phyloP scores from a whole-genome alignment of 2,113 vertebrate species.

The Microtus richardsoni region DNA sequence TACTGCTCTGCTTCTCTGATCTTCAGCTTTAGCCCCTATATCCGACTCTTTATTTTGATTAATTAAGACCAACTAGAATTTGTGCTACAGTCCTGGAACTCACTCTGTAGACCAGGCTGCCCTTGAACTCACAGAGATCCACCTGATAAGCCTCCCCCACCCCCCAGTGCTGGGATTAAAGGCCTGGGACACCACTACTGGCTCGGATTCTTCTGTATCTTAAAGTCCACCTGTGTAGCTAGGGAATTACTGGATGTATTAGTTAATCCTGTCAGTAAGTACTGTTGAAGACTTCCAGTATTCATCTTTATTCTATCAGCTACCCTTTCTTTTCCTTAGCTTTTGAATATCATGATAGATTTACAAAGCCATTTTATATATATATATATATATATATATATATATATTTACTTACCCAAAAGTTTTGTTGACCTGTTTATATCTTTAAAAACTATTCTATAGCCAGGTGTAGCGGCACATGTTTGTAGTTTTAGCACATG shows the following conservation, averaged over 20 bases:
- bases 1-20: no score
- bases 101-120: not conserved
- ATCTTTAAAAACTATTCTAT: not conserved
- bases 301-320: not conserved
- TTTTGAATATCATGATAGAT: not conserved
- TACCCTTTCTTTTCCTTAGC: not conserved
- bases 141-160: not conserved
- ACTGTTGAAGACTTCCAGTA: not conserved
- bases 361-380: not conserved
- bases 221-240: conserved; percentile 3
- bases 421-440: not conserved
- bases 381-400: not conserved
- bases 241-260: not conserved
- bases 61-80: no score
- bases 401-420: not conserved
- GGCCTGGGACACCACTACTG: not conserved
- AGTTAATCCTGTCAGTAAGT: not conserved
- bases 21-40: no score
- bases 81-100: not conserved
- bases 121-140: not conserved
- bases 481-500: not conserved
- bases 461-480: not conserved
- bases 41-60: no score
- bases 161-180: not conserved
- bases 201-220: not conserved